Percentiles rank a stretch among this genome's conserved stretches.
Conservation (phyloP, 2,888 invertebrate species). For the Zygaena filipendulae region DNA sequence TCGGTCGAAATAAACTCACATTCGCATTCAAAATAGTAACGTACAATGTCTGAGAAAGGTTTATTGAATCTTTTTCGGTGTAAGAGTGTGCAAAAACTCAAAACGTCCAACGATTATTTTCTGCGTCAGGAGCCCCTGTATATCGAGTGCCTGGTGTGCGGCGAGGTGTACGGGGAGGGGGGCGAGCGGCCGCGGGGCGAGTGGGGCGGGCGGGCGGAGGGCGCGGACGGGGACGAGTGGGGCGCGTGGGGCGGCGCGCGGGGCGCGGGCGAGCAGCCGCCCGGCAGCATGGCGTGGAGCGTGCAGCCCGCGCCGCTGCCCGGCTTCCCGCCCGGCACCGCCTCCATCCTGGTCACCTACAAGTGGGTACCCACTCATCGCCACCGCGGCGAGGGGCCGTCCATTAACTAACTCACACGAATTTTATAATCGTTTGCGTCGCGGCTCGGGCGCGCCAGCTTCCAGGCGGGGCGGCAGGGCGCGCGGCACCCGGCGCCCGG, state of each 20-base stretch:
- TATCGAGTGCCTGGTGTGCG: conserved; percentile 89
- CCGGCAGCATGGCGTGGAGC: conserved; percentile 86
- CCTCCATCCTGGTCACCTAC: conserved; percentile 77
- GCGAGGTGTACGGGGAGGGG: conserved; percentile 77
- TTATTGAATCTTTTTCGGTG: too few species aligned
- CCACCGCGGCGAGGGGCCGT: neutral
- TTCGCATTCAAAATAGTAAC: too few species aligned
- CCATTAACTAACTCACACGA: neutral
- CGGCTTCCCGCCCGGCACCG: conserved; percentile 61
- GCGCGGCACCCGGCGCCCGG: conserved; percentile 84
- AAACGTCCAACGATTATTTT: too few species aligned
- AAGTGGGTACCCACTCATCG: conserved; percentile 29
- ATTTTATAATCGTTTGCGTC: too few species aligned
- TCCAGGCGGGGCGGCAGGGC: conserved; percentile 87
- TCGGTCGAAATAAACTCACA: too few species aligned
- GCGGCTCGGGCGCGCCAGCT: too few species aligned
- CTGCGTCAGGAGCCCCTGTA: conserved; percentile 74
- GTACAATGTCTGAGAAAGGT: too few species aligned
- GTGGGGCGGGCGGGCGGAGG: conserved; percentile 36
- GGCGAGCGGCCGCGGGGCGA: conserved; percentile 67
- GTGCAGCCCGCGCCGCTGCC: conserved; percentile 75
- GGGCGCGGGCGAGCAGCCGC: conserved; percentile 80
- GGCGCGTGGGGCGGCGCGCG: conserved; percentile 49
- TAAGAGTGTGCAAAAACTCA: too few species aligned
- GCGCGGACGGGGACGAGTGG: conserved; percentile 75